phyloP scores from a whole-genome alignment of 2,888 invertebrate species.

The Heliconius ismenius region DNA sequence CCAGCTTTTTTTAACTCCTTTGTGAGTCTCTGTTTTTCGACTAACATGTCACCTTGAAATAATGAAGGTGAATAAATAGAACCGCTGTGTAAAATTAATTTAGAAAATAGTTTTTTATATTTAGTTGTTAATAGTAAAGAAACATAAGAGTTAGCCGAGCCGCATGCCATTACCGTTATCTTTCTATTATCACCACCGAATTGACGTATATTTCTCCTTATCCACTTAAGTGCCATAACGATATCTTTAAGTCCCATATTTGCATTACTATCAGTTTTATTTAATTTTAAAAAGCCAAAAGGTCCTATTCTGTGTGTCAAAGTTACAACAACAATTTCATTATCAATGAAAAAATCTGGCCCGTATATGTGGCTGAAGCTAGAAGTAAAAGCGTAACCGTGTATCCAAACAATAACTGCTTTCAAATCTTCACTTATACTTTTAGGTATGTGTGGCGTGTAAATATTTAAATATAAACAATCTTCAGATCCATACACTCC shows the following conservation, averaged over 20 bases:
- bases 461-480: constrained; percentile 87
- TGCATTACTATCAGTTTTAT: constrained; percentile 59
- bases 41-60: constrained; percentile 56
- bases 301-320: constrained; percentile 69
- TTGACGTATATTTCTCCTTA: constrained; percentile 60
- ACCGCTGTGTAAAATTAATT: constrained; percentile 74
- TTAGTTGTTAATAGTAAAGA: constrained; percentile 65
- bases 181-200: constrained; percentile 68
- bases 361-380: constrained; percentile 74
- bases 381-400: constrained; percentile 71
- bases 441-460: constrained; percentile 77
- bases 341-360: constrained; percentile 71
- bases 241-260: constrained; percentile 79
- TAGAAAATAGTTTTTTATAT: constrained; percentile 64
- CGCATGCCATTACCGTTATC: constrained; percentile 69
- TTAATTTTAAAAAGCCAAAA: constrained; percentile 71
- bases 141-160: constrained; percentile 68
- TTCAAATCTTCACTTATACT: constrained; percentile 46
- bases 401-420: constrained; percentile 71
- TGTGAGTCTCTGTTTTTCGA: constrained; percentile 58
- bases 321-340: constrained; percentile 66
- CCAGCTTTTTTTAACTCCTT: constrained; percentile 54
- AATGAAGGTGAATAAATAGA: constrained; percentile 66
- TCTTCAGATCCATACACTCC: constrained; percentile 78
- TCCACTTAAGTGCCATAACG: constrained; percentile 71